phyloP scores from a whole-genome alignment of 1,140 invertebrate genomes.

The Sarcophaga peregrina region DNA sequence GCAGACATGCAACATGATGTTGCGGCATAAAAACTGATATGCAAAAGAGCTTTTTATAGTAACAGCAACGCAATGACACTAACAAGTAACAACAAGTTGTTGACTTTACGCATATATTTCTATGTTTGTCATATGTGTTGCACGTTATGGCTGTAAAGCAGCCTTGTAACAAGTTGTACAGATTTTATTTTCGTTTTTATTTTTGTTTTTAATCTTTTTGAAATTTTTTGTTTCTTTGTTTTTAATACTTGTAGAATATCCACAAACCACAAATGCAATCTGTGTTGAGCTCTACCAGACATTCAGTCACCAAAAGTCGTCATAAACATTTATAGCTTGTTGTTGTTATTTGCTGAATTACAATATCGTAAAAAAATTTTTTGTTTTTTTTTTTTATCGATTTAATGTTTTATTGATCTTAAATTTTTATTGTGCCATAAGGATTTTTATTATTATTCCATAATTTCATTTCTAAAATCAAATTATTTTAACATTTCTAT shows the following conservation, averaged over 20 bases:
- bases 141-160: background rate
- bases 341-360: background rate
- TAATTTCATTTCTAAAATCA: too few relatives aligned
- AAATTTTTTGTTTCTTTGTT: background rate
- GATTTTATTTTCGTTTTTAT: background rate
- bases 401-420: slow-evolving; percentile 13
- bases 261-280: background rate
- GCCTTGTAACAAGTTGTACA: background rate
- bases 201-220: background rate
- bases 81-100: slow-evolving; percentile 36
- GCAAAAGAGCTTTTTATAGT: slow-evolving; percentile 40
- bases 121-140: background rate
- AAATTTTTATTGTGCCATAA: slow-evolving; percentile 6
- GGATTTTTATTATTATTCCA: background rate
- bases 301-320: slow-evolving; percentile 26
- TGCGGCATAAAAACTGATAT: slow-evolving; percentile 38
- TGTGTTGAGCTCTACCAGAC: background rate
- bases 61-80: slow-evolving; percentile 16
- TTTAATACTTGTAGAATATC: slow-evolving; percentile 3
- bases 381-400: background rate
- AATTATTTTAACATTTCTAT: background rate
- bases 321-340: background rate
- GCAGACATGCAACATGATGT: slow-evolving; percentile 37
- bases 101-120: background rate
- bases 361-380: too few relatives aligned